A percentile compares a stretch with the other conserved stretches of the same genome.
Evolutionary conservation across 2,797 vertebrate species (phyloP).

Genomic region (Salmo trutta): DNA sequence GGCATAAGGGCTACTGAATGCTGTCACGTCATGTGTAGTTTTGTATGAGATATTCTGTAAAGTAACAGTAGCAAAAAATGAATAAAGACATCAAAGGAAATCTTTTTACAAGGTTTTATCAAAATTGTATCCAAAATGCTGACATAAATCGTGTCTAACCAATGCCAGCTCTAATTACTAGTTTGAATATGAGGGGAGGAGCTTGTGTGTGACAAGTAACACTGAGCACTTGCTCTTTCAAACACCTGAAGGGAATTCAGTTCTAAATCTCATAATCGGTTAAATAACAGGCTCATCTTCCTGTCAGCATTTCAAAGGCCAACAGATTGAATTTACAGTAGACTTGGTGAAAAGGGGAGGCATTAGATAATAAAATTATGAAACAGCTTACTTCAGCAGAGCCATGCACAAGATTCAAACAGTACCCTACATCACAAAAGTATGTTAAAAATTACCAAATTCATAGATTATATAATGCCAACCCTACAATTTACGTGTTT

Average conservation of each 20-base stretch:
- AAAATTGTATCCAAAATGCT: neutral
- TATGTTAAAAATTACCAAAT: neutral
- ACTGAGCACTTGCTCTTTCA: constrained; percentile 18
- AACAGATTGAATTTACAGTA: constrained; percentile 48
- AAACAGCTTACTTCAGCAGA: constrained; percentile 25
- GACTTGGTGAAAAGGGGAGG: constrained; percentile 14
- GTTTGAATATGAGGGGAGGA: constrained; percentile 8
- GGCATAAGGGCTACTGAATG: too few species aligned
- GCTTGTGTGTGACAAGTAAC: constrained; percentile 27
- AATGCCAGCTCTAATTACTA: constrained; percentile 4
- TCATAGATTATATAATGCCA: neutral
- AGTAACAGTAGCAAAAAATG: neutral
- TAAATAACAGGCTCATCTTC: constrained; percentile 52
- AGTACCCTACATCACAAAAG: neutral
- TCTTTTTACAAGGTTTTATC: neutral
- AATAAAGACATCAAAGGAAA: neutral
- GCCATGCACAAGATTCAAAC: neutral
- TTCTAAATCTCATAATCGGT: constrained; percentile 58
- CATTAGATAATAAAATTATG: constrained; percentile 18
- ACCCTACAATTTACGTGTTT: neutral
- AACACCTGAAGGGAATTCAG: constrained; percentile 41
- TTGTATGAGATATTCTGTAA: neutral
- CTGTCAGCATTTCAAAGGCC: constrained; percentile 57
- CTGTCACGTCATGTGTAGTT: too few species aligned
- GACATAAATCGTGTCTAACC: neutral